phyloP scores from a whole-genome alignment of 2,797 vertebrate species.

The Myotis vivesi region DNA sequence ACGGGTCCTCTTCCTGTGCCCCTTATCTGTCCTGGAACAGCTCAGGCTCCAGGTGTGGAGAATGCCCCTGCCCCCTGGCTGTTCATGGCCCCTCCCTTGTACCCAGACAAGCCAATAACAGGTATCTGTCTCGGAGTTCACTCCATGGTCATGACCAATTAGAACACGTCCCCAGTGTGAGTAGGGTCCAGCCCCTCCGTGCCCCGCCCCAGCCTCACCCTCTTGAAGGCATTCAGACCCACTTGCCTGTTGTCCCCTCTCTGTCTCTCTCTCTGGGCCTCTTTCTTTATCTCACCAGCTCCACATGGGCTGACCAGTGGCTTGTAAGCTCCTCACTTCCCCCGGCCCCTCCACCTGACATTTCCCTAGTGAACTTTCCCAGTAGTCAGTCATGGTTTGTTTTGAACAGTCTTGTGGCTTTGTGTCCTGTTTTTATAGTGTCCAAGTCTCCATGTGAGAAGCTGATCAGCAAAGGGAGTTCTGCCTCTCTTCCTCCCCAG shows the following conservation, averaged over 20 bases:
- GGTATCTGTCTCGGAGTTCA: background rate
- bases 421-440: slow-evolving; percentile 81
- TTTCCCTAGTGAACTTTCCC: background rate
- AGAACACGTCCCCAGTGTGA: background rate
- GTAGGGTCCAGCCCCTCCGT: rapidly evolving
- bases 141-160: rapidly evolving
- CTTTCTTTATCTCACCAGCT: background rate
- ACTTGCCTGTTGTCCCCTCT: background rate
- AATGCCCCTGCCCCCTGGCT: background rate
- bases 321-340: background rate
- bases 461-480: slow-evolving; percentile 91
- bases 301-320: background rate
- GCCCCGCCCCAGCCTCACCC: background rate
- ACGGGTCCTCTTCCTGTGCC: background rate
- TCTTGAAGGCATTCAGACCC: background rate
- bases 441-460: slow-evolving; percentile 93
- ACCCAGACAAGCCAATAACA: background rate
- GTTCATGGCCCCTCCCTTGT: rapidly evolving
- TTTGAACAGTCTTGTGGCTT: slow-evolving; percentile 8
- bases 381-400: background rate
- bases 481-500: slow-evolving; percentile 91
- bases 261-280: background rate
- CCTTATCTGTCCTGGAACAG: background rate
- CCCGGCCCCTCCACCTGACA: background rate
- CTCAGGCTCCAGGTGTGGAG: background rate